Evolutionary conservation across 2,113 vertebrate species (phyloP), one percentile per base, ranked within the genome.

Genomic region (Corvus hawaiiensis): DNA sequence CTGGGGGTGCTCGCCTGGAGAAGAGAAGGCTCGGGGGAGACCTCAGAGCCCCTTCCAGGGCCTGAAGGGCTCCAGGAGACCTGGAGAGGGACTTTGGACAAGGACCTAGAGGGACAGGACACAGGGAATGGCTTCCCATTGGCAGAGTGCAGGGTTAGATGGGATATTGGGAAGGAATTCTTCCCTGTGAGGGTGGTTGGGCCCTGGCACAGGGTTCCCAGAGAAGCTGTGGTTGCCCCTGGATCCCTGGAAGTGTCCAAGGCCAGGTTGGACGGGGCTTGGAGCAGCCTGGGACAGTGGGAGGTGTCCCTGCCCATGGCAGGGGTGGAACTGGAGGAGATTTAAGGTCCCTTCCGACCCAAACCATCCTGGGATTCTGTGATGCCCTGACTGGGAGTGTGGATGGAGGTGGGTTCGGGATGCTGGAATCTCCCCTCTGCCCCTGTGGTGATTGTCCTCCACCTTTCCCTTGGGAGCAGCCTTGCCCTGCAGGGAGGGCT

Each of bases 171-270:
- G 37, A 37, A 33, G 67, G 43, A 43, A 73, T 64, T 35, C 1
- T 1, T 64, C 3, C 0, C 43, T 64, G 24, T 7, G 52, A 67
- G 10, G 28, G 16, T 66, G 49, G 6, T 0, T 0, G 41, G 16
- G 24, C 24, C n/a, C n/a, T 37, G 55, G 46, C 63, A 28, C 46
- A 52, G 63, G 11, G 0, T 83, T 7, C 11, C 11, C 46, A 39
- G 63, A 28, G 64, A 0, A 54, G 73, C 74, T 78, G 39, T 37
- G 73, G 33, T 55, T 78, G 46, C 28, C 12, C 48, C 74, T 43
- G 55, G 19, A 49, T 49, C 26, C 58, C 32, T 80, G 43, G 58
- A 0, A 35, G 5, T 7, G 7, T 3, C 22, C 37, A 10, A 23
- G 51, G 51, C 26, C 43, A 13, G 75, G 14, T 0, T 80, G 73